These are phyloP conservation scores for Pseudachorutes palmiensis DNA, from an alignment of 1,140 invertebrate genomes.

Conservation along the genomic window DNA sequence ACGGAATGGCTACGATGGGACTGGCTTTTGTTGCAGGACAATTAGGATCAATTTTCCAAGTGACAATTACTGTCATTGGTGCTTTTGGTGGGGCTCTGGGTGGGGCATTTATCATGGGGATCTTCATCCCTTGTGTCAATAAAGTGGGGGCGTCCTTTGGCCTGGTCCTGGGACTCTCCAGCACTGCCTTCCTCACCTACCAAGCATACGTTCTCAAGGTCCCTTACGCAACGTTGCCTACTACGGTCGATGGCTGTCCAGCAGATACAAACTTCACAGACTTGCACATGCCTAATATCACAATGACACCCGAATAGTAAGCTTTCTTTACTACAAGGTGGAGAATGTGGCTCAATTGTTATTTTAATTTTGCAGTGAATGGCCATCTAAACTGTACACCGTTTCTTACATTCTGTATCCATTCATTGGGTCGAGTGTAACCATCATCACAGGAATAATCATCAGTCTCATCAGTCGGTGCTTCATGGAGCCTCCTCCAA, in stretches of 20 bases:
- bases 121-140: conserved; percentile 27
- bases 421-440: conserved; percentile 34
- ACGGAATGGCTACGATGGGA: conserved; percentile 27
- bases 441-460: conserved; percentile 20
- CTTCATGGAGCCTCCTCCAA: not conserved
- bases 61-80: conserved; percentile 25
- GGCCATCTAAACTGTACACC: conserved; percentile 38
- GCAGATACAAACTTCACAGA: not conserved
- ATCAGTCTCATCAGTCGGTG: conserved; percentile 25
- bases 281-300: not conserved
- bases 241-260: conserved; percentile 1
- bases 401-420: conserved; percentile 36
- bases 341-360: not conserved
- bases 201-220: conserved; percentile 7
- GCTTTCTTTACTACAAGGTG: not conserved
- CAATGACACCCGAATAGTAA: conserved; percentile 4
- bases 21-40: conserved; percentile 32
- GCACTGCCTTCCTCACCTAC: not conserved
- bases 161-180: not conserved
- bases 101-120: conserved; percentile 25
- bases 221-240: conserved; percentile 6
- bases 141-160: conserved; percentile 16
- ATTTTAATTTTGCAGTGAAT: conserved; percentile 25
- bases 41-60: conserved; percentile 29
- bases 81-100: conserved; percentile 27